These are phyloP conservation scores for Vireo griseus DNA, from an alignment of 2,797 vertebrate species.

Conservation along the genomic window DNA sequence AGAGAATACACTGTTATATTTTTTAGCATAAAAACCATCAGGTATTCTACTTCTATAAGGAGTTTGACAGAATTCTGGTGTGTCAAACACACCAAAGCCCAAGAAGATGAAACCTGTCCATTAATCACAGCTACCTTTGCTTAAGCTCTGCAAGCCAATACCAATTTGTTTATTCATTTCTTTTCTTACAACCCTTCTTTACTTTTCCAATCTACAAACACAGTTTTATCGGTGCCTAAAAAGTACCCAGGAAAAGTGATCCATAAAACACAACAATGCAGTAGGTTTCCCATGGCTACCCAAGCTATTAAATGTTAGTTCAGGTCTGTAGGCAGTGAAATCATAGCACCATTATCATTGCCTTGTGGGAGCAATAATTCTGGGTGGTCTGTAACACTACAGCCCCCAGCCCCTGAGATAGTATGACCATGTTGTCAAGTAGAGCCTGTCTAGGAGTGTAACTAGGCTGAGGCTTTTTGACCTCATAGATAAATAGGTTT, in stretches of 20 bases:
- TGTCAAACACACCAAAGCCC: background rate
- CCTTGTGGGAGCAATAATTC: slow-evolving; percentile 23
- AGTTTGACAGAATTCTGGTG: background rate
- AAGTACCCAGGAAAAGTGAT: slow-evolving; percentile 14
- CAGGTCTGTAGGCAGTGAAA: slow-evolving; percentile 5
- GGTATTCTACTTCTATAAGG: background rate
- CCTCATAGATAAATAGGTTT: slow-evolving; percentile 57
- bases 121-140: background rate
- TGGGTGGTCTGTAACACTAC: slow-evolving; percentile 54
- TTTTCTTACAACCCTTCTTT: background rate
- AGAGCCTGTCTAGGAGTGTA: slow-evolving; percentile 8
- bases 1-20: background rate
- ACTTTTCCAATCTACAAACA: background rate
- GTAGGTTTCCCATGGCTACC: background rate
- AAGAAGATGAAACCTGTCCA: background rate
- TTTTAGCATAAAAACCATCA: background rate
- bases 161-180: background rate
- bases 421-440: slow-evolving; percentile 7
- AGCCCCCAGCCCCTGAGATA: background rate
- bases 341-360: background rate
- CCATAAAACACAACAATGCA: background rate
- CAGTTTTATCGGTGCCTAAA: background rate
- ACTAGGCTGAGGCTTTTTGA: slow-evolving; percentile 47
- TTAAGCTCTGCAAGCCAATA: background rate
- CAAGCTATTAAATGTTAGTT: slow-evolving; percentile 2